Evolutionary conservation across 2,113 vertebrate genomes (phyloP).

Genomic region (Mola mola): DNA sequence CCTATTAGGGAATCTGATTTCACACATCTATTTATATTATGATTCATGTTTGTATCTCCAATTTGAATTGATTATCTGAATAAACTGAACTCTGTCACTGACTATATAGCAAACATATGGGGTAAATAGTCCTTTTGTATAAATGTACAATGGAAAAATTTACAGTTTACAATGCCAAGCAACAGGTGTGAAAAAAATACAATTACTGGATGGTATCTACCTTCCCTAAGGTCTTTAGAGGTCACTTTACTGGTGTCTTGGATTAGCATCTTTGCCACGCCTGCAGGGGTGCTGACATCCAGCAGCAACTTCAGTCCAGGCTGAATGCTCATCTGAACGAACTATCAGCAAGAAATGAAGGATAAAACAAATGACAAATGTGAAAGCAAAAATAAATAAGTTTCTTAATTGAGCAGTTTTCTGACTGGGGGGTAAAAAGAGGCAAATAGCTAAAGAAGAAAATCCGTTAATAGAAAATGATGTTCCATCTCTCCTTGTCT

Average conservation of each 20-base stretch:
- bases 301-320: slow-evolving; percentile 72
- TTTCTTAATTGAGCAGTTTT: neutral
- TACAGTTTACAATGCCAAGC: neutral
- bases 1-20: too few relatives aligned
- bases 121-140: too few relatives aligned
- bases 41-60: too few relatives aligned
- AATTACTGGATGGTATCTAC: slow-evolving; percentile 68
- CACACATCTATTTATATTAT: too few relatives aligned
- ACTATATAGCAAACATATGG: too few relatives aligned
- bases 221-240: slow-evolving; percentile 83
- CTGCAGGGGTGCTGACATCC: slow-evolving; percentile 85
- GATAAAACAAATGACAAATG: neutral
- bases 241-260: slow-evolving; percentile 85
- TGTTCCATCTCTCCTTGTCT: neutral
- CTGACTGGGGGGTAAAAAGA: too few relatives aligned
- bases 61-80: too few relatives aligned
- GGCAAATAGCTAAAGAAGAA: too few relatives aligned
- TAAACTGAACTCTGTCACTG: too few relatives aligned
- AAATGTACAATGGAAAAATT: too few relatives aligned
- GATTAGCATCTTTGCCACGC: slow-evolving; percentile 89
- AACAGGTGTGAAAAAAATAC: neutral
- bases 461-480: neutral
- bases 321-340: slow-evolving; percentile 68
- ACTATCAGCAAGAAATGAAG: neutral
- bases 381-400: neutral